These are phyloP conservation scores for Aricia agestis DNA, from an alignment of 1,140 invertebrate species.

Conservation along the genomic window DNA sequence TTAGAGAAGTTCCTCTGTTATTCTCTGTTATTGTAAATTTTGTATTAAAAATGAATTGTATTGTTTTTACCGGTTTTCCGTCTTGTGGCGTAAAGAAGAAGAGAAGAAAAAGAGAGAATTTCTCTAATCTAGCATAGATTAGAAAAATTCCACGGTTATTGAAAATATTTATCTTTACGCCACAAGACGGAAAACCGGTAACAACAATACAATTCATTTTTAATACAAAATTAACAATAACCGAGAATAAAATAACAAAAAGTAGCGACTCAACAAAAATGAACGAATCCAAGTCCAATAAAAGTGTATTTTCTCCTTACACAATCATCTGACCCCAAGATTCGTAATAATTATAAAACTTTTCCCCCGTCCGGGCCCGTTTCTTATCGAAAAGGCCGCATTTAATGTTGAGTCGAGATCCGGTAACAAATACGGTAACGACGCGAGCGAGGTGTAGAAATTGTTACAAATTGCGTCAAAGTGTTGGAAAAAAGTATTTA, in stretches of 20 bases:
- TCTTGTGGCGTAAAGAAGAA: too few species aligned
- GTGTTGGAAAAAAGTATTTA: conserved; percentile 27
- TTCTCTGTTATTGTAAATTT: neutral
- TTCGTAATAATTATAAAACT: neutral
- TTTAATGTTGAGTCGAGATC: neutral
- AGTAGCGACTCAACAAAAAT: neutral
- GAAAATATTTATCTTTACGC: too few species aligned
- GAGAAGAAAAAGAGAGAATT: too few species aligned
- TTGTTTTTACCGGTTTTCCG: too few species aligned
- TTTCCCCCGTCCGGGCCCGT: neutral
- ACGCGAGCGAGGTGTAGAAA: conserved; percentile 33
- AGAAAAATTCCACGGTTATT: too few species aligned
- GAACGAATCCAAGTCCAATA: neutral
- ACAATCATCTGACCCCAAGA: neutral
- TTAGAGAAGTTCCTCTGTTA: too few species aligned
- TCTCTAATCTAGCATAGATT: too few species aligned
- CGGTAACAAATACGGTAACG: conserved; percentile 4
- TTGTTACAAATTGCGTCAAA: conserved; percentile 47
- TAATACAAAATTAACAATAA: neutral
- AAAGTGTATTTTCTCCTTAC: neutral
- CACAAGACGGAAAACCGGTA: too few species aligned
- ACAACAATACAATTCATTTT: neutral
- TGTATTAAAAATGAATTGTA: neutral
- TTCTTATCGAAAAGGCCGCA: neutral
- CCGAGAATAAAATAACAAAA: neutral